These are phyloP conservation scores for Stenodera caucasica DNA, from an alignment of 2,888 invertebrate species.

Conservation along the genomic window DNA sequence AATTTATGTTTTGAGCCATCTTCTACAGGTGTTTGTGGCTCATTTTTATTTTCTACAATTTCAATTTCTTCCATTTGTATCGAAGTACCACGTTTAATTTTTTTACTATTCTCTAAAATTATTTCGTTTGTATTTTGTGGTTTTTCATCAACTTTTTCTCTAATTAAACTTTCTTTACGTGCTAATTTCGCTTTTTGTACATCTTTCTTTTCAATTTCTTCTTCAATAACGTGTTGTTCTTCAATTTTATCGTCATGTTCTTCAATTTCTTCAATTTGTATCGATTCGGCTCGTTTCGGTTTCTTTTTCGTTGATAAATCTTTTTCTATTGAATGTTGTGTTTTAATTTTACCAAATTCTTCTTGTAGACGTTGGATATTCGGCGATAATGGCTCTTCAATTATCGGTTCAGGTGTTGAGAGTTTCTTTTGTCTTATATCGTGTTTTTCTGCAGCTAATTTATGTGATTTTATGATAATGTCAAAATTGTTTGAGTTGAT, in stretches of 20 bases:
- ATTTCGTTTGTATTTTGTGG: neutral
- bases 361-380: conserved; percentile 32
- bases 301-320: conserved; percentile 34
- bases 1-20: conserved; percentile 37
- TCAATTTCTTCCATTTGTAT: conserved; percentile 34
- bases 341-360: conserved; percentile 33
- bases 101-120: neutral
- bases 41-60: conserved; percentile 25
- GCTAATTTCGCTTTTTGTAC: conserved; percentile 46
- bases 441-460: conserved; percentile 38
- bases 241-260: conserved; percentile 33
- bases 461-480: conserved; percentile 5
- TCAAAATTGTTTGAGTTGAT: conserved; percentile 2
- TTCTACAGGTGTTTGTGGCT: conserved; percentile 33
- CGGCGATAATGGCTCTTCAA: conserved; percentile 45
- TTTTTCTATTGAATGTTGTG: conserved; percentile 30
- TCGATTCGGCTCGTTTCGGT: conserved; percentile 38
- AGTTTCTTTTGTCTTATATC: conserved; percentile 34
- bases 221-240: conserved; percentile 2
- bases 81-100: conserved; percentile 23
- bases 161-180: conserved; percentile 31
- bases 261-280: conserved; percentile 47
- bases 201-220: conserved; percentile 50
- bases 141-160: conserved; percentile 12
- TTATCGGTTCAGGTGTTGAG: conserved; percentile 38